Conservation (phyloP, 2,888 invertebrate species). For the Cheilosia vulpina region DNA sequence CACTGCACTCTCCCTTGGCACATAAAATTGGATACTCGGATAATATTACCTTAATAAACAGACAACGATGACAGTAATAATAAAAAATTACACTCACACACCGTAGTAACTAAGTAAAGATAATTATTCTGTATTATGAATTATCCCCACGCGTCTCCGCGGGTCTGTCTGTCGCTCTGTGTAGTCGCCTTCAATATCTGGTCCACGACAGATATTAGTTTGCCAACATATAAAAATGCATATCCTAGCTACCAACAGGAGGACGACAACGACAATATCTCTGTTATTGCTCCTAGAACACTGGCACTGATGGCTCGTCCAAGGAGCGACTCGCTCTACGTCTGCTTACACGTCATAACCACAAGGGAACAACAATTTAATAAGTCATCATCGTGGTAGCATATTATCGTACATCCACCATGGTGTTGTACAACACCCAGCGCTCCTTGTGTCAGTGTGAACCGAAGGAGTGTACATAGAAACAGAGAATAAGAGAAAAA, state of each 20-base stretch:
- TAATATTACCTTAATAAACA: constrained; percentile 60
- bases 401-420: constrained; percentile 50
- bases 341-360: constrained; percentile 70
- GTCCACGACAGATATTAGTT: constrained; percentile 51
- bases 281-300: constrained; percentile 23
- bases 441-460: constrained; percentile 15
- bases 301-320: constrained; percentile 21
- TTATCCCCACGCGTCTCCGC: constrained; percentile 47
- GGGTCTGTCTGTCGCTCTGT: background rate
- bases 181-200: constrained; percentile 42
- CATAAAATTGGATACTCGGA: constrained; percentile 41
- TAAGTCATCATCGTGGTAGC: constrained; percentile 68
- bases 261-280: constrained; percentile 34
- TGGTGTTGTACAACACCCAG: constrained; percentile 28
- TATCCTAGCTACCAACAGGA: background rate
- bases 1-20: constrained; percentile 6
- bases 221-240: constrained; percentile 29
- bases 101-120: constrained; percentile 46
- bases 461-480: background rate
- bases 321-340: constrained; percentile 48
- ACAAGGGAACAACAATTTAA: constrained; percentile 70
- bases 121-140: constrained; percentile 70
- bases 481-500: background rate
- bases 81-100: constrained; percentile 64
- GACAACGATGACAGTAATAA: constrained; percentile 60